phyloP scores from a whole-genome alignment of 2,113 vertebrate genomes.

The Eurystomus gularis region DNA sequence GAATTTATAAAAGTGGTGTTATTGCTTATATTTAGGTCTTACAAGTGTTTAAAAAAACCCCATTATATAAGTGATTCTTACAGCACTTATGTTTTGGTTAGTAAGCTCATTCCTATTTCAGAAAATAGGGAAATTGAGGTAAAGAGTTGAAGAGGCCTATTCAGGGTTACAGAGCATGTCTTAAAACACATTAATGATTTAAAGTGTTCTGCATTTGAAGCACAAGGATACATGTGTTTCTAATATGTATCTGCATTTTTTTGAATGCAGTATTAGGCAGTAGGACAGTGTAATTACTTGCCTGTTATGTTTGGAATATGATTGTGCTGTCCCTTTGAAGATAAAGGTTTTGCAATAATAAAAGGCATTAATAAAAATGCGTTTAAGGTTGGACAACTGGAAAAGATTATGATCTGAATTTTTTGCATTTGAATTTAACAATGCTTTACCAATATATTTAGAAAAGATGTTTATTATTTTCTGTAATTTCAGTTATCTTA shows the following conservation, averaged over 20 bases:
- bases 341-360: background rate
- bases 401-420: background rate
- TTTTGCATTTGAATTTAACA: background rate
- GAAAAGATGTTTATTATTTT: slow-evolving; percentile 4
- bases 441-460: background rate
- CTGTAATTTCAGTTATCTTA: slow-evolving; percentile 86
- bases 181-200: background rate
- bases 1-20: background rate
- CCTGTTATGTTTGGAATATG: background rate
- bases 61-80: background rate
- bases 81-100: background rate
- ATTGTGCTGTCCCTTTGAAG: background rate
- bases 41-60: background rate
- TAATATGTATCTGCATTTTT: background rate
- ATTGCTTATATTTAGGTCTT: background rate
- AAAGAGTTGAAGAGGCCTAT: background rate
- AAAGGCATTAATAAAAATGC: background rate
- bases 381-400: background rate
- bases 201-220: background rate
- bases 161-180: background rate
- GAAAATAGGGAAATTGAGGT: background rate
- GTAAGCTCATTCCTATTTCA: background rate
- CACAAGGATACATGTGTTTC: background rate
- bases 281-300: background rate
- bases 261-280: background rate